Base-by-base conservation (phyloP, 2,888 invertebrate species). In the Ennomos quercinarius region DNA sequence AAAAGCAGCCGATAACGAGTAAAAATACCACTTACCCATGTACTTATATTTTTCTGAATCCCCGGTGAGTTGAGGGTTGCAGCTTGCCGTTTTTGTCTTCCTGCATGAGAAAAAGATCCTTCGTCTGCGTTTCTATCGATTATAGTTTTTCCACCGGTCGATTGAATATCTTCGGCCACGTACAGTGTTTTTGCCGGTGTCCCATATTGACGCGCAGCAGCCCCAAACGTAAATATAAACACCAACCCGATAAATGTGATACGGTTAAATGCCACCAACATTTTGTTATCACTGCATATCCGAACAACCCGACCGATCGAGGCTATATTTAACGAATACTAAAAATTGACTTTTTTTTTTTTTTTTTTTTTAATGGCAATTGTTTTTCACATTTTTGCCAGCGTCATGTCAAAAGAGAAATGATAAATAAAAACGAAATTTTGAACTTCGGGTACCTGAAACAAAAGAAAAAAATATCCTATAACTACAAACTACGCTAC, bases 281-380 rank as follows among this genome's bases (percentile, higher is more conserved):
- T 92, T 90, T 90, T 92, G 87, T 80, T 70, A 83, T 87, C 88
- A 91, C 89, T 88, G 85, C 89, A 84, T 84, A 73, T 77, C 80
- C 74, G 72, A 73, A 78, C 82, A 74, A 27, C 71, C 78, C 80
- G 66, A 71, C 81, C 79, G 70, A 76, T 61, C 80, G 67, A 80
- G 72, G 70, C 72, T 69, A 69, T 73, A 80, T 76, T 78, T 76
- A 72, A 73, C 75, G 63, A 74, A 77, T 75, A 84, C 85, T 85
- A 57, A 42, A 1, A 11, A 34, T 11, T 46, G 55, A 56, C 46
- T n/a, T n/a, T n/a, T n/a, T n/a, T n/a, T n/a, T n/a, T n/a, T n/a
- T n/a, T n/a, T n/a, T n/a, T n/a, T n/a, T n/a, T n/a, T n/a, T n/a
- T n/a, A n/a, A n/a, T n/a, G n/a, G n/a, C n/a, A n/a, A n/a, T n/a